A percentile compares a stretch with the other conserved stretches of the same genome.
These are phyloP conservation scores for Actinopyga echinites DNA, from an alignment of 53 echinoderm and acorn worm species.

Conservation along the genomic window DNA sequence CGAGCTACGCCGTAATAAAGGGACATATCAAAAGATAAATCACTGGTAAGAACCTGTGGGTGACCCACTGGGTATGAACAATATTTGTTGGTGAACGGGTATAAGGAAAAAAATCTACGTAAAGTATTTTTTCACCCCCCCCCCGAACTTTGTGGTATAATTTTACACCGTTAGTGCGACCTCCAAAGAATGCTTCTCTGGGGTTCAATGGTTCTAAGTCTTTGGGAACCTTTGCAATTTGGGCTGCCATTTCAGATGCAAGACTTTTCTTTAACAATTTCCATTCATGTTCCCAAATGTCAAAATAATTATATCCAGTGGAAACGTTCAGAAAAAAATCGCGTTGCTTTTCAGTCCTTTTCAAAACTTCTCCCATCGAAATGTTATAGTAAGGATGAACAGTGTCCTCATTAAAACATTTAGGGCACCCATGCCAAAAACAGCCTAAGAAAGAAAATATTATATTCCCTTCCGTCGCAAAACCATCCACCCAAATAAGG, in stretches of 20 bases:
- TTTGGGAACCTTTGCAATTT: not conserved
- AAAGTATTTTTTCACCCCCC: constrained; percentile 54
- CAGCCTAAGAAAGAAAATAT: constrained; percentile 28
- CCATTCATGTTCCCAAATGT: constrained; percentile 33
- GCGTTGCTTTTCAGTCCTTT: not conserved
- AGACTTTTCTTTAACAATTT: not conserved
- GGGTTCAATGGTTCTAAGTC: constrained; percentile 32
- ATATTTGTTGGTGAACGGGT: constrained; percentile 57
- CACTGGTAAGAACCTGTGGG: constrained; percentile 40
- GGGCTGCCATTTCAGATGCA: constrained; percentile 1
- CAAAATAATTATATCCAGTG: not conserved
- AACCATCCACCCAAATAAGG: constrained; percentile 29
- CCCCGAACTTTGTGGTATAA: constrained; percentile 6
- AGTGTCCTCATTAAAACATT: constrained; percentile 8
- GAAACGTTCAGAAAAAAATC: not conserved
- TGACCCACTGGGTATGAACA: constrained; percentile 49
- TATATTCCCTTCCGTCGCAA: constrained; percentile 3
- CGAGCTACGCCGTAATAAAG: constrained; percentile 55
- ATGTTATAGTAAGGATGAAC: not conserved
- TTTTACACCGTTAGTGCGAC: constrained; percentile 52
- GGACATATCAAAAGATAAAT: constrained; percentile 16
- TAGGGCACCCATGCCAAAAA: constrained; percentile 36
- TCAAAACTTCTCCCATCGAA: constrained; percentile 16
- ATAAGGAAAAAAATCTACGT: constrained; percentile 61
- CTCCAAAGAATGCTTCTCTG: constrained; percentile 52